Base-by-base conservation (phyloP, 23 tunicate species). In the Botrylloides violaceus region DNA sequence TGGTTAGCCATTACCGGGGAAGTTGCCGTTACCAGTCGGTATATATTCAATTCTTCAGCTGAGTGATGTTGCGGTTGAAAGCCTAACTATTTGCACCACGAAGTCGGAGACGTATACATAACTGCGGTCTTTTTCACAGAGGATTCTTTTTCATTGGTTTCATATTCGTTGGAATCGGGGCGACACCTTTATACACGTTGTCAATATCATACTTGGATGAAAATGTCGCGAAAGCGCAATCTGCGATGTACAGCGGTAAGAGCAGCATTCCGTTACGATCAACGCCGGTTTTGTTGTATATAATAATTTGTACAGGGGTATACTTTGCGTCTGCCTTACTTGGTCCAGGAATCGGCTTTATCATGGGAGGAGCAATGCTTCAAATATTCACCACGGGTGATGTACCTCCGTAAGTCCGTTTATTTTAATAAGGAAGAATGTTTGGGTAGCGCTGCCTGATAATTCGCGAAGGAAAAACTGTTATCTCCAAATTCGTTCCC, bases 131-230 rank as follows among this genome's bases (percentile, higher is more conserved):
- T 48, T 57, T 49, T 70, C 35, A 30, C 71, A 87, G 95, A 77
- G 75, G 66, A 2, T 84, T 80, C 58, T 92, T 92, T 66, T 61
- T 92, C 29, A 31, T 80, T 64, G 87, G 75, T 20, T 83, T 76
- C 36, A 29, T 92, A 29, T 49, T 92, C 5, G 72, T 76, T 60
- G 98, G 98, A 26, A 25, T 68, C 19, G 98, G 98, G 24, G 85
- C 87, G 24, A 77, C 82, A 5, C 80, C 98, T 6, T 64, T 81
- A 29, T 84, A 87, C 65, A 84, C 98, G 2, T 60, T 92, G 24
- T 86, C 93, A 29, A 70, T 84, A 1, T 70, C 92, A 3, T 92
- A 80, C 57, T 36, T 92, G 36, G 98, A 92, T 63, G 92, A 84
- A 66, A 87, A 80, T 71, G 95, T 87, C 26, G 34, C 43, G 23